phyloP scores from a whole-genome alignment of 1,140 invertebrate genomes.

The Homalodisca vitripennis region DNA sequence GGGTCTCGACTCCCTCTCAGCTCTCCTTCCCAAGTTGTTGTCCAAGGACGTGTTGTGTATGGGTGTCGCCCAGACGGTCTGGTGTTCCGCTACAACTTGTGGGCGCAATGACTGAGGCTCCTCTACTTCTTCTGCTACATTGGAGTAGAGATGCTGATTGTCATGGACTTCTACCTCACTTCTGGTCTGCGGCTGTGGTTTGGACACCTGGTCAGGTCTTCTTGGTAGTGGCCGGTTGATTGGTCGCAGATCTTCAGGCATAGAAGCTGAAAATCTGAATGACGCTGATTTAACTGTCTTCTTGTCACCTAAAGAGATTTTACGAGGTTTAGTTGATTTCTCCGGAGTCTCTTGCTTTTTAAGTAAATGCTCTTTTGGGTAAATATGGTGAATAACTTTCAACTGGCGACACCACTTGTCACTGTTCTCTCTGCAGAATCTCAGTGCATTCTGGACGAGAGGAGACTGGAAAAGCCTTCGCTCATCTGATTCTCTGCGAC shows the following conservation, averaged over 20 bases:
- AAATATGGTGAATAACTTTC: slow-evolving; percentile 40
- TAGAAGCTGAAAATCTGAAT: slow-evolving; percentile 36
- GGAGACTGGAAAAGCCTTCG: slow-evolving; percentile 34
- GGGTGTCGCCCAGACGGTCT: slow-evolving; percentile 21
- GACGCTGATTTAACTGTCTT: slow-evolving; percentile 39
- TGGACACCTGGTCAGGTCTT: slow-evolving; percentile 20
- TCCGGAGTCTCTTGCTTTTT: slow-evolving; percentile 22
- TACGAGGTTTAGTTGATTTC: slow-evolving; percentile 28
- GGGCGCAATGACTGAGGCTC: slow-evolving; percentile 16
- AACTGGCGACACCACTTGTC: slow-evolving; percentile 37
- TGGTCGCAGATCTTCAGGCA: slow-evolving; percentile 30
- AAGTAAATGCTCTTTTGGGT: slow-evolving; percentile 22
- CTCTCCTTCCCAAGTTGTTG: not conserved
- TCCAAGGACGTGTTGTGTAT: not conserved
- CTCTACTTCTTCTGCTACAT: slow-evolving; percentile 21
- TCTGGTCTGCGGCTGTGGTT: not conserved
- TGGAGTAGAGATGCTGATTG: slow-evolving; percentile 18
- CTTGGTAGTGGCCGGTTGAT: slow-evolving; percentile 23
- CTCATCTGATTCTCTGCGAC: slow-evolving; percentile 33
- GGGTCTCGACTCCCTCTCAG: not conserved
- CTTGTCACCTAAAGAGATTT: slow-evolving; percentile 37
- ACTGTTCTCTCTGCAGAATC: slow-evolving; percentile 34
- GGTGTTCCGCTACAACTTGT: not conserved
- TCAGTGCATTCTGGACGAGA: slow-evolving; percentile 34
- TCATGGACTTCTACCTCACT: not conserved